Evolutionary conservation across 2,113 vertebrate genomes (phyloP).

Genomic region (Hirundichthys speculiger): DNA sequence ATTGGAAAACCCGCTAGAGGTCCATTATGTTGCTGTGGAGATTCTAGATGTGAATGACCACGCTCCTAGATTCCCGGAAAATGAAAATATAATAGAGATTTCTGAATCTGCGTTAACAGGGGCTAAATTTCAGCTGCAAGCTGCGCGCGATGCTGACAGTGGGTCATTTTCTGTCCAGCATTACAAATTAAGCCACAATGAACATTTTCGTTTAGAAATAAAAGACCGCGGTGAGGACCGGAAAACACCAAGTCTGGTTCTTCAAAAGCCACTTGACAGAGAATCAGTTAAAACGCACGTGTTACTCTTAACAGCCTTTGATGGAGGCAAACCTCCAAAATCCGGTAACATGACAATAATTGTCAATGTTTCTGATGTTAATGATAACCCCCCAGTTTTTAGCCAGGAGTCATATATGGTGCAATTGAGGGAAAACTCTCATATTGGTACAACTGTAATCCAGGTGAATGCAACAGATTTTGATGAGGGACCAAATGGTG

Average conservation of each 20-base stretch:
- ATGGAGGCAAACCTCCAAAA: constrained; percentile 73
- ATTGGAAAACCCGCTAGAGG: constrained; percentile 62
- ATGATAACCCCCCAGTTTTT: constrained; percentile 71
- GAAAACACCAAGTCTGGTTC: constrained; percentile 64
- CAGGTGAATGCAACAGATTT: constrained; percentile 72
- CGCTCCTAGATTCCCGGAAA: constrained; percentile 65
- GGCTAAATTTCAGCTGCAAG: constrained; percentile 71
- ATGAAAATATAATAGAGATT: constrained; percentile 65
- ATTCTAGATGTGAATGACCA: constrained; percentile 84
- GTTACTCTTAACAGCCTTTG: constrained; percentile 63
- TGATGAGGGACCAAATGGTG: constrained; percentile 72
- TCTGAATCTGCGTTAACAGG: constrained; percentile 65
- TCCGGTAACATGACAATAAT: constrained; percentile 57
- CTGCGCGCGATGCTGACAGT: constrained; percentile 75
- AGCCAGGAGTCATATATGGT: constrained; percentile 38
- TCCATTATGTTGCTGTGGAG: constrained; percentile 82
- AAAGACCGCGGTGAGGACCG: constrained; percentile 59
- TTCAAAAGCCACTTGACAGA: constrained; percentile 71
- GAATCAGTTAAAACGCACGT: constrained; percentile 43
- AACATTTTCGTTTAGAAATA: constrained; percentile 70
- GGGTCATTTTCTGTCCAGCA: constrained; percentile 74
- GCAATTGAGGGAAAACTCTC: constrained; percentile 34
- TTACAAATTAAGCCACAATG: constrained; percentile 73
- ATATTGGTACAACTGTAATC: constrained; percentile 50
- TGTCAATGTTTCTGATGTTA: constrained; percentile 67